Evolutionary conservation across 2,888 invertebrate species (phyloP), one percentile per base, ranked within the genome.

Genomic region (Caenorhabditis sulstoni): DNA sequence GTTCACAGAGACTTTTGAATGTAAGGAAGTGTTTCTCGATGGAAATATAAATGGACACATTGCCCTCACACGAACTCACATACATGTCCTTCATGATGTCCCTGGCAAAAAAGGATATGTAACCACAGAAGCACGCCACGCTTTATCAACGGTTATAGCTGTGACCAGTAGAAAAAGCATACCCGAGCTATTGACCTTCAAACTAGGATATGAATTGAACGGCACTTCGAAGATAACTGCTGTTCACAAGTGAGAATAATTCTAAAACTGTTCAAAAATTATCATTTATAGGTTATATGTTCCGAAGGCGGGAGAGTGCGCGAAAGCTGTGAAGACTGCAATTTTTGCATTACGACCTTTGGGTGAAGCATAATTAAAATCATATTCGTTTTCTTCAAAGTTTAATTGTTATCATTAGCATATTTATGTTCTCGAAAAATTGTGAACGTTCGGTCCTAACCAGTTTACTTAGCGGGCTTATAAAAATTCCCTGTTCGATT

Each of bases 141-240:
- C 95, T 0, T 92, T 99, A 65, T 94, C 95, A 1, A 95, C 95
- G 61, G 95, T 99, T 87, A 95, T 97, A 9, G 96, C 96, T 92
- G 99, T 99, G 80, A 98, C 98, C 0, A 96, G 97, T 12, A 96
- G 96, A 91, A 96, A 96, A 91, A 94, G 94, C 70, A 95, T 95
- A 91, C 97, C 97, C 0, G 96, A 98, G 91, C 92, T 98, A 87
- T 96, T 99, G 81, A 98, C 98, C 0, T 97, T 99, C 91, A 88
- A 87, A 55, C 86, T 88, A 65, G 89, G 89, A 4, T 87, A 88
- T 62, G 89, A 89, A 81, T 78, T 85, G 53, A 82, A 82, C 23
- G 88, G 88, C 29, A 81, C 87, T 14, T 73, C 83, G n/a, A 86
- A 86, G 44, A 85, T 89, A 52, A 88, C 86, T 3, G 82, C 85